phyloP scores from a whole-genome alignment of 2,797 vertebrate genomes.

The Brachyalestes nurse region DNA sequence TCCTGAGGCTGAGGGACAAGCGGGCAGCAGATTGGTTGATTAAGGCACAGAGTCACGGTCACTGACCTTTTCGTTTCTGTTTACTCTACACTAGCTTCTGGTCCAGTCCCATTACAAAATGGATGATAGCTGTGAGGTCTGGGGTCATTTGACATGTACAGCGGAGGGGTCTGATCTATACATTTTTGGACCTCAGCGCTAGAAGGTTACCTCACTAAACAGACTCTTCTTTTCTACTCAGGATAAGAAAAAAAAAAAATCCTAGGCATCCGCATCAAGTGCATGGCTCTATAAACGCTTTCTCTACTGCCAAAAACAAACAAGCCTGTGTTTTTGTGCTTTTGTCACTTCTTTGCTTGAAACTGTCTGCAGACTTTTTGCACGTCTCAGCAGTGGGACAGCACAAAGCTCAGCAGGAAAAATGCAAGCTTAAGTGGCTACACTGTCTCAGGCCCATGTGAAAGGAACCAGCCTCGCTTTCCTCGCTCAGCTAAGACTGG shows the following conservation, averaged over 20 bases:
- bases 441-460: neutral
- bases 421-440: neutral
- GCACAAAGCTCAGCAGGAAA: constrained; percentile 2
- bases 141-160: neutral
- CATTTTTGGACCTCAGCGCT: neutral
- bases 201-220: neutral
- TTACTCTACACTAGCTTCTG: constrained; percentile 31
- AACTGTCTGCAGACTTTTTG: neutral
- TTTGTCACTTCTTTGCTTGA: too few relatives aligned
- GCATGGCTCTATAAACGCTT: neutral
- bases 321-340: neutral
- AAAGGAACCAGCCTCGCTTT: neutral
- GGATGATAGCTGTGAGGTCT: neutral
- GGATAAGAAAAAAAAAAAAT: neutral
- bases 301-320: neutral
- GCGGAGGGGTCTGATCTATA: neutral
- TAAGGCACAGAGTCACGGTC: constrained; percentile 29
- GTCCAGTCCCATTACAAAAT: constrained; percentile 28
- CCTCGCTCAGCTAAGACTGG: neutral
- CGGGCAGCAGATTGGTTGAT: constrained; percentile 22
- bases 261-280: neutral
- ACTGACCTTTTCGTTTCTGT: constrained; percentile 40
- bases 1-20: constrained; percentile 43
- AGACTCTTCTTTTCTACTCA: neutral
- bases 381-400: neutral